phyloP scores from a whole-genome alignment of 2,113 vertebrate species.

The Pyrgilauda ruficollis region DNA sequence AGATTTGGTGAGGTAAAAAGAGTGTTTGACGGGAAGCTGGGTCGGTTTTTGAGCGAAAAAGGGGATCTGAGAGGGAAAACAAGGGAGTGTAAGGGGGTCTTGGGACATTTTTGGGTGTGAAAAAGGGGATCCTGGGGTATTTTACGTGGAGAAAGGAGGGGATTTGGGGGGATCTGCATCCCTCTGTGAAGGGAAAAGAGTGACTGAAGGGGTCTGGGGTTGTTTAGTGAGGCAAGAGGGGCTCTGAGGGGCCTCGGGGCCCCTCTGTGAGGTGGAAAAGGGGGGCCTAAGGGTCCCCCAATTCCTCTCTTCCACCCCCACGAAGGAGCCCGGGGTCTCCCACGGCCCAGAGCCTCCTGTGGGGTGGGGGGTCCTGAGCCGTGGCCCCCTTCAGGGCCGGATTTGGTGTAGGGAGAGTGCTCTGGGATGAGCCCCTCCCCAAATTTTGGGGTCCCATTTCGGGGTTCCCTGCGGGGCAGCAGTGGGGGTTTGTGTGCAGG shows the following conservation, averaged over 20 bases:
- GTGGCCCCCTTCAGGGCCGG: rapidly evolving
- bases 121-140: not conserved
- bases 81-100: no score
- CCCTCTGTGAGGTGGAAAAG: not conserved
- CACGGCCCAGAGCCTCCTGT: not conserved
- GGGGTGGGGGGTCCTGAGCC: not conserved
- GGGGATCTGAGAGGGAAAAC: no score
- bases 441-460: not conserved
- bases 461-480: no score
- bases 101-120: not conserved
- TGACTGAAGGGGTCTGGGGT: not conserved
- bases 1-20: not conserved
- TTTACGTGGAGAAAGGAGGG: rapidly evolving
- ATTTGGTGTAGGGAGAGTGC: not conserved
- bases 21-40: not conserved
- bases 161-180: not conserved
- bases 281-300: not conserved
- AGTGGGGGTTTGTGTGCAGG: rapidly evolving
- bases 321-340: not conserved
- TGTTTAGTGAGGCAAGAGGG: not conserved
- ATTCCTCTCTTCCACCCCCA: rapidly evolving
- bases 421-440: not conserved
- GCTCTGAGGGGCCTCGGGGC: not conserved
- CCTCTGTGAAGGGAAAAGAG: rapidly evolving
- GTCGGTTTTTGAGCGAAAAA: not conserved